phyloP scores from a whole-genome alignment of 1,140 invertebrate species.

The Eueides isabella region DNA sequence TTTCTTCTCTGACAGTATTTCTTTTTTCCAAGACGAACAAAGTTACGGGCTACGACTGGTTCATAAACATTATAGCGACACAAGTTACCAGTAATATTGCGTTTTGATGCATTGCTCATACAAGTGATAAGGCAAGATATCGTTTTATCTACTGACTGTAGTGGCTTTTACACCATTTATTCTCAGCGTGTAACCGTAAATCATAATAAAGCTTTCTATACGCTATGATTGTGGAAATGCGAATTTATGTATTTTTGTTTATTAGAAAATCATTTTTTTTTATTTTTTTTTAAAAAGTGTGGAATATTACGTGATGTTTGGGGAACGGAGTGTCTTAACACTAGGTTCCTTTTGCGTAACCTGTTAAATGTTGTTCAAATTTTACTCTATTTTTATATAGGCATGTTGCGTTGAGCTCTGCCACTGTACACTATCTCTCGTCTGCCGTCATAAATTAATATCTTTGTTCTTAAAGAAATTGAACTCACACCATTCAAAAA shows the following conservation, averaged over 20 bases:
- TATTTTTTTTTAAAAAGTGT: too few relatives aligned
- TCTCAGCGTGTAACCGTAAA: constrained; percentile 6
- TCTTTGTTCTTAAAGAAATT: background rate
- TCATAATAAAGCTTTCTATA: constrained; percentile 5
- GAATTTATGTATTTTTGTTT: background rate
- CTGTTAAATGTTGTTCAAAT: too few relatives aligned
- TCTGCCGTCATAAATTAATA: too few relatives aligned
- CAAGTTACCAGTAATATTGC: constrained; percentile 1
- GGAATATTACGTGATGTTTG: too few relatives aligned
- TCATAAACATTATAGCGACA: background rate
- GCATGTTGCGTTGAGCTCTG: too few relatives aligned
- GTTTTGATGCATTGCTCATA: constrained; percentile 14
- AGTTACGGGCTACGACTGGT: background rate
- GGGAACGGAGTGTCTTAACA: too few relatives aligned
- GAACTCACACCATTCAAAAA: background rate
- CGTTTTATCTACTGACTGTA: constrained; percentile 25
- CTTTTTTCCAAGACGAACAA: too few relatives aligned
- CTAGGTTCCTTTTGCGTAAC: too few relatives aligned
- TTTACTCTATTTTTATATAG: too few relatives aligned
- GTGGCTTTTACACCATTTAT: constrained; percentile 35
- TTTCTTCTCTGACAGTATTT: too few relatives aligned
- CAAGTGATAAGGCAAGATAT: constrained; percentile 28
- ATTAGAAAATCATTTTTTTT: background rate
- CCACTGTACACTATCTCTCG: too few relatives aligned
- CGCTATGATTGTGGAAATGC: background rate